Percentiles rank a stretch among this genome's conserved stretches.
Evolutionary conservation across 2,888 invertebrate species (phyloP).

Genomic region (Iphiclides podalirius): DNA sequence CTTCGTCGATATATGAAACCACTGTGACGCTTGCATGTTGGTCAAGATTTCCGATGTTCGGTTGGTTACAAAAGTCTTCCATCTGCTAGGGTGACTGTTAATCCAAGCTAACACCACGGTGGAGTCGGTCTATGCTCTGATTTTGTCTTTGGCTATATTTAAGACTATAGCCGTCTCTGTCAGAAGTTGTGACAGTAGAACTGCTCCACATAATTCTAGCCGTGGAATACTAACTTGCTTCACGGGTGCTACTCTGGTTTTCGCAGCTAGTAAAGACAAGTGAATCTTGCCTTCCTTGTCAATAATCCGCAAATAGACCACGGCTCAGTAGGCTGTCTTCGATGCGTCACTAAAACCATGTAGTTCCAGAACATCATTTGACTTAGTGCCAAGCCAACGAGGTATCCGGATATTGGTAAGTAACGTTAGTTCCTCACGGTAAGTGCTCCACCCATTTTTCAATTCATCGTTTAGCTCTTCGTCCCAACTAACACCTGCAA

Average conservation of each 20-base stretch:
- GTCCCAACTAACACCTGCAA: background rate
- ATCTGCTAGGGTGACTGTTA: constrained; percentile 28
- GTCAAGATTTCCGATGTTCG: no score
- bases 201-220: constrained; percentile 28
- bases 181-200: constrained; percentile 27
- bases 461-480: background rate
- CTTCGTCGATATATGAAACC: background rate
- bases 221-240: constrained; percentile 23
- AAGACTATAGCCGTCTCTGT: constrained; percentile 1
- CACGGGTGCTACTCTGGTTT: constrained; percentile 26
- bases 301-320: background rate
- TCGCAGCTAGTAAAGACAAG: constrained; percentile 17
- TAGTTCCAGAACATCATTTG: background rate
- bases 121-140: constrained; percentile 28
- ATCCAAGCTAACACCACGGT: constrained; percentile 32
- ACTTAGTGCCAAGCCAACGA: background rate
- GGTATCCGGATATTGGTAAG: background rate
- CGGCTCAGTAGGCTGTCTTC: background rate
- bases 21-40: background rate
- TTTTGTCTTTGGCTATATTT: constrained; percentile 1
- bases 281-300: background rate
- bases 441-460: background rate
- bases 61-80: constrained; percentile 5
- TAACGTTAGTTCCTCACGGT: background rate
- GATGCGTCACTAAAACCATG: background rate